Evolutionary conservation across 2,797 vertebrate species (phyloP).

Genomic region (Peromyscus melanophrys): DNA sequence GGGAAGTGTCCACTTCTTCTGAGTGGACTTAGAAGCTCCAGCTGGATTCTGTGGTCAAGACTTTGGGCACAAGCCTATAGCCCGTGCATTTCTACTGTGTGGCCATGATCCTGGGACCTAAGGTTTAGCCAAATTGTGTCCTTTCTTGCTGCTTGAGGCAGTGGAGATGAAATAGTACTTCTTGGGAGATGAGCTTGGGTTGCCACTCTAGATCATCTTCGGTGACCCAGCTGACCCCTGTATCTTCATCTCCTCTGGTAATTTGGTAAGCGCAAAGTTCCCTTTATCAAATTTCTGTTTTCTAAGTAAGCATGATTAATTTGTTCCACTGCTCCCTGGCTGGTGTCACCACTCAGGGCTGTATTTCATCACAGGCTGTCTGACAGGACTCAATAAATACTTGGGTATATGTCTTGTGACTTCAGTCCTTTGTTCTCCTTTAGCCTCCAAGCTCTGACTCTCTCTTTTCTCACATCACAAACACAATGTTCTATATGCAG

Average conservation of each 20-base stretch:
- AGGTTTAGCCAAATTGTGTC: background rate
- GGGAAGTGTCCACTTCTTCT: background rate
- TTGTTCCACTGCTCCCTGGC: background rate
- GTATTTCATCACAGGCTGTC: background rate
- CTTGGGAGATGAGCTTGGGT: background rate
- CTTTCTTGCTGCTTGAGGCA: background rate
- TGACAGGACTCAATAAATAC: background rate
- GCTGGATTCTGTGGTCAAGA: background rate
- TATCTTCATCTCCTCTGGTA: background rate
- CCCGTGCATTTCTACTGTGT: background rate
- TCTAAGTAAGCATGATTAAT: slow-evolving; percentile 25
- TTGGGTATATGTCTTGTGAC: background rate
- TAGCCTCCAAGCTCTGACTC: background rate
- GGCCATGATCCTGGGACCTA: background rate
- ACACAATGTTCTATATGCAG: background rate
- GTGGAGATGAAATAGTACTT: background rate
- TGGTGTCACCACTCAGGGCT: background rate
- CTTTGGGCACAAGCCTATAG: background rate
- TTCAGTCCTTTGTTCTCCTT: background rate
- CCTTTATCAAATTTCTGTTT: background rate
- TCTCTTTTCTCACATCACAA: background rate
- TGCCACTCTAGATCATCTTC: slow-evolving; percentile 1
- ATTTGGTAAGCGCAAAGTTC: background rate
- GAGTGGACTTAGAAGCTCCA: background rate
- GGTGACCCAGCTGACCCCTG: background rate